These are phyloP conservation scores for Tadarida brasiliensis DNA, from an alignment of 2,797 vertebrate species.

Conservation along the genomic window DNA sequence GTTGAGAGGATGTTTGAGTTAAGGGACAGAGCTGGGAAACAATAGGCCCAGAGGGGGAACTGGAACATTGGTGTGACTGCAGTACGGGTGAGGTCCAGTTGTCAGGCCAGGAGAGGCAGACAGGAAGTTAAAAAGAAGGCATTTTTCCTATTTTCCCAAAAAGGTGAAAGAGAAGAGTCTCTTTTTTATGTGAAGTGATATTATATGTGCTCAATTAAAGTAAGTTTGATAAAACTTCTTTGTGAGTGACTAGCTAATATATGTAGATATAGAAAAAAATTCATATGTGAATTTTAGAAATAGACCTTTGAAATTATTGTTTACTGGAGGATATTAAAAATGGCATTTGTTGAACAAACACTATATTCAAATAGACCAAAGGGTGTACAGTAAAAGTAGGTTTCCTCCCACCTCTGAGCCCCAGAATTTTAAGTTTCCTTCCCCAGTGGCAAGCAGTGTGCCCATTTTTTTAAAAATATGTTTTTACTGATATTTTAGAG, in stretches of 20 bases:
- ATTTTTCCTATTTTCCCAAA: not conserved
- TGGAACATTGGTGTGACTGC: not conserved
- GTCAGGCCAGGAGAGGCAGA: not conserved
- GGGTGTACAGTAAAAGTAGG: not conserved
- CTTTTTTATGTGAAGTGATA: not conserved
- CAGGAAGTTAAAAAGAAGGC: not conserved
- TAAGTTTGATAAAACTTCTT: not conserved
- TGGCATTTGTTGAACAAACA: not conserved
- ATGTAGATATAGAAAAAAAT: not conserved
- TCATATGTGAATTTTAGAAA: not conserved
- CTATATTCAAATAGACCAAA: not conserved
- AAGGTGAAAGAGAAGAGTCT: not conserved
- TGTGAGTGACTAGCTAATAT: not conserved
- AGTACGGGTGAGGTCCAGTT: too few species aligned
- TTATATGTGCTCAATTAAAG: not conserved
- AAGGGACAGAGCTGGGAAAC: not conserved
- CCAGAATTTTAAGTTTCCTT: not conserved
- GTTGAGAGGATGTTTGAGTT: not conserved
- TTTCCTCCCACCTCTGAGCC: not conserved
- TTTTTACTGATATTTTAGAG: too few species aligned
- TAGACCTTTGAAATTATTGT: not conserved
- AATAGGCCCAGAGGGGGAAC: too few species aligned
- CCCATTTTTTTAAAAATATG: too few species aligned
- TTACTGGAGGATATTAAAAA: conserved; percentile 24
- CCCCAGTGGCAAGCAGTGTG: not conserved